Conservation (phyloP, 2,888 invertebrate genomes). For the Apoderus coryli region DNA sequence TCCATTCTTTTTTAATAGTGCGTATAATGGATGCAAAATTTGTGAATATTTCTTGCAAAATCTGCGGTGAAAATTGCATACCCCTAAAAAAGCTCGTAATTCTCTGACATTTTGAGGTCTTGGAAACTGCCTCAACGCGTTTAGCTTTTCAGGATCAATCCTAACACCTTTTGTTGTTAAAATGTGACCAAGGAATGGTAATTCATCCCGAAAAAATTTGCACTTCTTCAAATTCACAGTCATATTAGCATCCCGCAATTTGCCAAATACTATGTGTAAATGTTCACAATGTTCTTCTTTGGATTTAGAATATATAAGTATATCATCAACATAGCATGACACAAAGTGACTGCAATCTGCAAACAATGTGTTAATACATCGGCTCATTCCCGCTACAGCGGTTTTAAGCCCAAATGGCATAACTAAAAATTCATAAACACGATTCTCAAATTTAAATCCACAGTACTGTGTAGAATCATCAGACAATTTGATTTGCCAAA, state of each 20-base stretch:
- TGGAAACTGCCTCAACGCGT: conserved; percentile 11
- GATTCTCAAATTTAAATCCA: conserved; percentile 14
- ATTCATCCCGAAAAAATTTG: conserved; percentile 11
- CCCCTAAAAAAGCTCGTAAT: conserved; percentile 12
- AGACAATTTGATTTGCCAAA: conserved; percentile 15
- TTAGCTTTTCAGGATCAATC: conserved; percentile 15
- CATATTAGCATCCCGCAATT: conserved; percentile 15
- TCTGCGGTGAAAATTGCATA: conserved; percentile 12
- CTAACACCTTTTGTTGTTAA: conserved; percentile 14
- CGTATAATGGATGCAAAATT: conserved; percentile 7
- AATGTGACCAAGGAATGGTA: conserved; percentile 17
- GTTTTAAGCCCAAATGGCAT: conserved; percentile 21
- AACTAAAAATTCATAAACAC: conserved; percentile 20
- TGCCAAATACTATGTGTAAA: conserved; percentile 14
- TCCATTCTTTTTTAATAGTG: conserved; percentile 11
- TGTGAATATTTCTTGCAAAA: conserved; percentile 13
- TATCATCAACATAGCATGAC: background rate
- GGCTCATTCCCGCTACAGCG: conserved; percentile 15
- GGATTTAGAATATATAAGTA: conserved; percentile 10
- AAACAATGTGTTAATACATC: conserved; percentile 12
- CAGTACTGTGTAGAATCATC: conserved; percentile 14
- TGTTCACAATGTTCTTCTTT: conserved; percentile 17
- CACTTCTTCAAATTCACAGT: conserved; percentile 19
- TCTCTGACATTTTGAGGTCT: conserved; percentile 10
- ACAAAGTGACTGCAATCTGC: conserved; percentile 8